Percentiles rank a stretch among this genome's conserved stretches.
These are phyloP conservation scores for Holothuria scabra DNA, from an alignment of 53 echinoderm and acorn worm species.

Conservation along the genomic window DNA sequence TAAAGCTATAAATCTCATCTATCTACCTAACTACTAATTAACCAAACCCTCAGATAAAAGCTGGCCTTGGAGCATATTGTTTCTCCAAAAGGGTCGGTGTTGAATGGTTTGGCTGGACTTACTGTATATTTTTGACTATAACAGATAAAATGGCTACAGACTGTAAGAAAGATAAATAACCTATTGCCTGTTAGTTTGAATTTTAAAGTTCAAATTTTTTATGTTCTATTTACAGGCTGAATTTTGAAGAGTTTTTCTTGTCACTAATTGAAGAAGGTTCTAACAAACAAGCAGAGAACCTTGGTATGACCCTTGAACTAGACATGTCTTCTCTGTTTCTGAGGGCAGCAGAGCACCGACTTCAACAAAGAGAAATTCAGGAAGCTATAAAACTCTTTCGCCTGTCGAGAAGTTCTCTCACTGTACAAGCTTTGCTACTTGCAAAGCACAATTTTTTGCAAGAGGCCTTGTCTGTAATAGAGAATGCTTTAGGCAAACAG, in stretches of 20 bases:
- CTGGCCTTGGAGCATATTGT: no score
- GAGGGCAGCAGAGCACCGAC: conserved; percentile 78
- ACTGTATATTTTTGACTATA: no score
- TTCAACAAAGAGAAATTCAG: conserved; percentile 67
- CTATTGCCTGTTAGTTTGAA: no score
- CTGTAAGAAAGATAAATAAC: no score
- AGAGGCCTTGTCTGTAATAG: conserved; percentile 51
- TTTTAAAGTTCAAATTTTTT: no score
- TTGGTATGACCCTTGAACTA: conserved; percentile 89
- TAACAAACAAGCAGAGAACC: conserved; percentile 72
- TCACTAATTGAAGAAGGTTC: conserved; percentile 11
- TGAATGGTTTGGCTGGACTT: no score
- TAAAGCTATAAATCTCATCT: no score
- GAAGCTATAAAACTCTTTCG: conserved; percentile 77
- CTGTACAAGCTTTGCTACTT: conserved; percentile 38
- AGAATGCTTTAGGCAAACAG: conserved; percentile 59
- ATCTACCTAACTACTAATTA: no score
- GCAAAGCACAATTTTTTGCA: conserved; percentile 70
- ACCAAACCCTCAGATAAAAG: no score
- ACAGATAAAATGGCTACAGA: no score
- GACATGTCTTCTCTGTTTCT: conserved; percentile 80
- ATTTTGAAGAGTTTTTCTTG: conserved; percentile 17
- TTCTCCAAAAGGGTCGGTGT: no score
- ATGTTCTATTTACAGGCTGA: neutral
- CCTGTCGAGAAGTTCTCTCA: conserved; percentile 41